A percentile compares a stretch with the other conserved stretches of the same genome.
Conservation (phyloP, 2,113 vertebrate genomes). For the Rattus norvegicus region GRCr8 NC_086039.1:74573001-74573500, state of each 20-base stretch:
- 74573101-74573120: neutral
- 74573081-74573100: neutral
- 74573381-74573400: neutral
- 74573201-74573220: neutral
- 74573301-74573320: constrained; percentile 33
- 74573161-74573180: neutral
- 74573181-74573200: neutral
- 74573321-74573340: neutral
- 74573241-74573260: neutral
- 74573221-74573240: neutral
- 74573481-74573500: neutral
- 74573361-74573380: neutral
- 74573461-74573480: neutral
- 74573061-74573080: neutral
- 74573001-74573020: neutral
- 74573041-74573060: neutral
- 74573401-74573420: neutral
- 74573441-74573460: neutral
- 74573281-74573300: neutral
- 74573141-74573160: neutral
- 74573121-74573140: neutral
- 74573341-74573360: neutral
- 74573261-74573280: constrained; percentile 35
- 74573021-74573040: neutral
- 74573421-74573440: neutral